Evolutionary conservation across 2,888 invertebrate species (phyloP), one percentile per base, ranked within the genome.

Genomic region (Cryptocheilus praepositus): DNA sequence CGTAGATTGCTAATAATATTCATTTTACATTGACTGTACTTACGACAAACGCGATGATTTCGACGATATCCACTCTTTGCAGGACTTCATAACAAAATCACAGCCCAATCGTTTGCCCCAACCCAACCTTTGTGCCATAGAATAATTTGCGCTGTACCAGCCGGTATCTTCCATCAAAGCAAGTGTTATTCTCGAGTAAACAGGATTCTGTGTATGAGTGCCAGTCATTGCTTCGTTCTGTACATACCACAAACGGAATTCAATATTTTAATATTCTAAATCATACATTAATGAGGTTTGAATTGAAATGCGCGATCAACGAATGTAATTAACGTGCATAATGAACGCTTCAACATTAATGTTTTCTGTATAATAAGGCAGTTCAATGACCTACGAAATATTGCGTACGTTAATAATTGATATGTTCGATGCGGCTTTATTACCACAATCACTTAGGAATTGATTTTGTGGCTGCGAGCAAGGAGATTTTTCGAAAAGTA

Each of bases 161-260:
- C 99, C 99, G 0, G 98, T 98, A 87, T 99, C 99, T 87, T 99
- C 98, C 96, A 99, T 95, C 73, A 99, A 90, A 0, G 99, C 99
- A 74, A 99, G 91, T 0, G 98, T 98, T 62, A 99, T 93, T 19
- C 98, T 91, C 0, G 98, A 98, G 89, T 98, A 98, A 0, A 98
- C 96, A 0, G 98, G 98, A 90, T 98, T 98, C 89, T 98, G 98
- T 0, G 99, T 99, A 89, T 99, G 99, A 0, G 98, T 98, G 1
- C 98, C 99, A 0, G 99, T 99, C 99, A 99, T 99, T 0, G 98
- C 98, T 90, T 99, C 99, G 89, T 98, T 98, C 96, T 98, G 86
- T 49, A 52, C 43, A 61, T 36, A 55, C 15, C 11, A 21, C 51
- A 61, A 65, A 56, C 53, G 2, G 52, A 49, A 46, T 54, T 43